Evolutionary conservation across 2,888 invertebrate species (phyloP), one percentile per base, ranked within the genome.

Genomic region (Sarcophaga variegata): DNA sequence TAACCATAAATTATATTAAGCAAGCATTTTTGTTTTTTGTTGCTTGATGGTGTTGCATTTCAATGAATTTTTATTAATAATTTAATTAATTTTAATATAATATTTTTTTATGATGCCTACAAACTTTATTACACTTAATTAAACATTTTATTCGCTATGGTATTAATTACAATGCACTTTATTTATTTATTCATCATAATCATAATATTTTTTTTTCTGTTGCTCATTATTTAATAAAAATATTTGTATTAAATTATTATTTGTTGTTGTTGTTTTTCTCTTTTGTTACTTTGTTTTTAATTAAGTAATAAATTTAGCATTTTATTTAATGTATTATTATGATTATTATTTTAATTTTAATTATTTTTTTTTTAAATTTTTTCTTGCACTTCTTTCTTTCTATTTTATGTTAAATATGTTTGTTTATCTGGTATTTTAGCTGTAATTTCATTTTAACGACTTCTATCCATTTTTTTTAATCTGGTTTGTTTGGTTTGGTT

Each of bases 401-500:
- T 37, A 69, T 74, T 77, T 74, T 14, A 81, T 67, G 54, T 66
- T 72, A 47, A 70, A 70, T 79, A 64, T 75, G 60, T 63, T 75
- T 84, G 72, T 37, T 37, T 37, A 37, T 37, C 37, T 37, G 6
- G 37, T 79, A 75, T 81, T 84, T 88, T 76, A 79, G 77, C 67
- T 62, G 67, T 81, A 83, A 85, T 87, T 85, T 83, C 70, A 86
- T 81, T 88, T 77, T 77, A 86, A 86, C 72, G 81, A 88, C 81
- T 82, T 81, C 75, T 80, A 77, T 82, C 60, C 74, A 84, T 79
- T 37, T 37, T 27, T 27, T 37, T 84, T 77, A 82, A 71, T 80
- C 80, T 86, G 83, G 81, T 84, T 81, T 83, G 81, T 81, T 83
- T 84, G 84, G 80, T 82, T 88, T 64, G 88, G 83, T 89, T 88